Base-by-base conservation (phyloP, 2,113 vertebrate species). In the Tragelaphus scriptus region DNA sequence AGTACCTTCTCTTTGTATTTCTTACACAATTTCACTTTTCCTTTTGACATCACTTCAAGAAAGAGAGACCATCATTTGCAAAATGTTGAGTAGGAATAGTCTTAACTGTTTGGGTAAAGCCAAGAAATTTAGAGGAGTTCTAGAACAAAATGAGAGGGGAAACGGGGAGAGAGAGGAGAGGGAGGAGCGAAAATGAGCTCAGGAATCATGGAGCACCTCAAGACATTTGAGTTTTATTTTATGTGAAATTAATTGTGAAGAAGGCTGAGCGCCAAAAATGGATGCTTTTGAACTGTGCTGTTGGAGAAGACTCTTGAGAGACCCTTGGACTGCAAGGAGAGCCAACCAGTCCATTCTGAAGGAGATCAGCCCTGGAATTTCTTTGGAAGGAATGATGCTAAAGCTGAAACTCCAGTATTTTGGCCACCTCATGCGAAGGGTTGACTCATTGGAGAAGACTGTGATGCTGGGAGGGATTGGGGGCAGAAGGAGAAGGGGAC, bases 121-220 rank as follows among this genome's bases (percentile, higher is more conserved):
- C 82, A 58, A 68, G 49, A 92, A 40, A 1, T 28, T 53, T 32
- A 53, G 5, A 26, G n/a, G 5, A 26, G 23, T 14, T 71, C 51
- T 59, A 36, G 53, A 32, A 44, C 3, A 47, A 36, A 82, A 17
- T 36, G 8, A 53, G 4, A 55, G 44, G 16, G 11, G 2, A 49
- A 9, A 17, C 1, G 3, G 3, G 7, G 14, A 44, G 12, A 6
- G 2, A n/a, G 23, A 36, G 58, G 58, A 4, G 5, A 49, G 23
- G 8, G 49, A 44, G 21, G 16, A 51, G 65, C 17, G 1, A 86
- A 30, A 15, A 59, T 32, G 14, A 61, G 2, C 17, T 15, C 7
- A 53, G 40, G 65, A 58, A 65, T 14, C 53, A 23, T 26, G 11
- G 7, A 61, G 3, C 23, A 4, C 25, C 16, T 75, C 55, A 84